Base-by-base conservation (phyloP, 2,888 invertebrate genomes). In the Nomada ruficornis region DNA sequence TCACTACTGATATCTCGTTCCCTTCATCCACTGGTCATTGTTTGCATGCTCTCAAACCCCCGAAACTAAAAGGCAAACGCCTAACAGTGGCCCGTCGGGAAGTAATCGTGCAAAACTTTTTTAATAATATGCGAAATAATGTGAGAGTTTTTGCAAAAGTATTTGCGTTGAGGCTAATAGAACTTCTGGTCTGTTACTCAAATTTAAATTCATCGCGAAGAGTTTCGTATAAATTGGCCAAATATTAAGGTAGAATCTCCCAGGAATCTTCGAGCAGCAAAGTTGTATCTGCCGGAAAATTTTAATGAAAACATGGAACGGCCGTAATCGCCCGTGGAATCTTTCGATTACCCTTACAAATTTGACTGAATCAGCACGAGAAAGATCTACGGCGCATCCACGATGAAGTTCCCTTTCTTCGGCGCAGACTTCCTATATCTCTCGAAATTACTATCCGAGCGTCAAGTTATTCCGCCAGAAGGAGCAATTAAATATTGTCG, bases 401-500 rank as follows among this genome's bases (percentile, higher is more conserved):
- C 59, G 74, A 69, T 68, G 79, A 72, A 77, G 70, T 82, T 75
- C 64, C 57, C 55, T 64, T 60, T 55, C 57, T 50, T 67, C 67
- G 62, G 36, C n/a, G 47, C 50, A 20, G 36, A 69, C n/a, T 69
- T 70, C 71, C 62, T 69, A 67, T 60, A 71, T 67, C 79, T 64
- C 65, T 57, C 76, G 74, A 68, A 55, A 73, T 80, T 78, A 85
- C 85, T 76, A 77, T 74, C 70, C 71, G 47, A 50, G 65, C 57
- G 68, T 76, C 72, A 79, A 83, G 82, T 84, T 82, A 86, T 86
- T 80, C 84, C 54, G 72, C 62, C 80, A 76, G 82, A 74, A 82
- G 78, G 80, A 80, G 86, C 86, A 87, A 87, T 87, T 87, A 88
- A 88, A 88, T 88, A 88, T 88, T 77, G 86, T 80, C 77, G 77